A percentile compares a stretch with the other conserved stretches of the same genome.
Evolutionary conservation across 2,888 invertebrate genomes (phyloP).

Genomic region (Torymus tubicola): DNA sequence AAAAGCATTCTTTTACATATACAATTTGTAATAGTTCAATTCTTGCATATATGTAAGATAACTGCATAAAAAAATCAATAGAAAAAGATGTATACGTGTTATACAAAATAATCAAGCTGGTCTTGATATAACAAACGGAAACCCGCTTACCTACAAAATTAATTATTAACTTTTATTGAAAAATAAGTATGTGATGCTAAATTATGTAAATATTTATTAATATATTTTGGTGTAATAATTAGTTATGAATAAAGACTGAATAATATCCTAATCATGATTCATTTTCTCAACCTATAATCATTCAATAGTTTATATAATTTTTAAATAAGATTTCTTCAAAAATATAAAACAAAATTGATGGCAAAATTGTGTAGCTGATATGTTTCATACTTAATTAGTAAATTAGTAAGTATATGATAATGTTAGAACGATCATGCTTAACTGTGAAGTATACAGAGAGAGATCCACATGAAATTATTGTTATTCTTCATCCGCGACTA

Average conservation of each 20-base stretch:
- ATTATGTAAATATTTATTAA: conserved; percentile 47
- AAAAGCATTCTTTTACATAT: too few species aligned
- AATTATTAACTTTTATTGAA: conserved; percentile 17
- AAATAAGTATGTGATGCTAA: not conserved
- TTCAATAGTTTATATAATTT: too few species aligned
- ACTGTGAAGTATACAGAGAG: conserved; percentile 16
- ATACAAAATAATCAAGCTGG: conserved; percentile 62
- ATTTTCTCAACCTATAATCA: too few species aligned
- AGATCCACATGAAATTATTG: not conserved
- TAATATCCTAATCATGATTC: conserved; percentile 38
- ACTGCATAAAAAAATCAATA: too few species aligned
- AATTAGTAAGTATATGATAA: too few species aligned
- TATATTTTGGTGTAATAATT: conserved; percentile 70
- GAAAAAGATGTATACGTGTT: too few species aligned
- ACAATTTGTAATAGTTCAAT: too few species aligned
- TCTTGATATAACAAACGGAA: conserved; percentile 63
- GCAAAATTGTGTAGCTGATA: too few species aligned
- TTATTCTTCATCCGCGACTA: conserved; percentile 15
- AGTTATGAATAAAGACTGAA: conserved; percentile 72
- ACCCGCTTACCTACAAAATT: conserved; percentile 14
- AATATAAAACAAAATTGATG: too few species aligned
- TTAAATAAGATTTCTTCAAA: too few species aligned
- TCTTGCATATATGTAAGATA: too few species aligned
- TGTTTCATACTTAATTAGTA: too few species aligned
- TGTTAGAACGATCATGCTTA: not conserved